phyloP scores from a whole-genome alignment of 2,888 invertebrate genomes.

The Saturnia pavonia region DNA sequence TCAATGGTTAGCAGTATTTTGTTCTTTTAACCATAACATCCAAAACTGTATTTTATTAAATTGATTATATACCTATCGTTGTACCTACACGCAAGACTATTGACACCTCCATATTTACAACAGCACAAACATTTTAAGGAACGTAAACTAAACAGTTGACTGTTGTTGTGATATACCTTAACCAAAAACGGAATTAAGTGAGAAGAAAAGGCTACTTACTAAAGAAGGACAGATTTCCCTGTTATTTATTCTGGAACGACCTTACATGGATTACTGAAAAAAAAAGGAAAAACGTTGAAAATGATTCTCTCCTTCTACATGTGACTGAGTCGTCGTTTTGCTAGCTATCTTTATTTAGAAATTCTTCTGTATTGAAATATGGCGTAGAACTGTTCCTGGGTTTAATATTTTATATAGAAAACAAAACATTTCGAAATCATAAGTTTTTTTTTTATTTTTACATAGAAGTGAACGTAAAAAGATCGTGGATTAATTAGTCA shows the following conservation, averaged over 20 bases:
- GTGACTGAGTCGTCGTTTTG: too few relatives aligned
- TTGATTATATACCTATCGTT: neutral
- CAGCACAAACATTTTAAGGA: too few relatives aligned
- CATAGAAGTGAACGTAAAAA: conserved; percentile 5
- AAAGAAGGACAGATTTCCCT: neutral
- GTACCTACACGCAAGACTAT: neutral
- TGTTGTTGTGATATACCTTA: neutral
- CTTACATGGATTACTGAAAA: too few relatives aligned
- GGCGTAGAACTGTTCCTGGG: neutral
- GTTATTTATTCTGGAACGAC: too few relatives aligned
- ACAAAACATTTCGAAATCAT: neutral
- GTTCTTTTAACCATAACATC: too few relatives aligned
- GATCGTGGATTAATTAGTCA: conserved; percentile 11
- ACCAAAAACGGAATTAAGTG: neutral
- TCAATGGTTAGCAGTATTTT: too few relatives aligned
- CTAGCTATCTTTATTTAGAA: too few relatives aligned
- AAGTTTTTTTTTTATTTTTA: neutral
- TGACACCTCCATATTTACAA: neutral
- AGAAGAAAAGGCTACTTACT: neutral
- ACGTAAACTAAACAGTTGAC: neutral
- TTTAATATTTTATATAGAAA: neutral
- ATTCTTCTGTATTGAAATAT: neutral
- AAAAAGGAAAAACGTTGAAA: too few relatives aligned
- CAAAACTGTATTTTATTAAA: neutral
- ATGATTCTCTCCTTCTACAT: too few relatives aligned